phyloP scores from a whole-genome alignment of 2,797 vertebrate species.

The Esox masquinongy region DNA sequence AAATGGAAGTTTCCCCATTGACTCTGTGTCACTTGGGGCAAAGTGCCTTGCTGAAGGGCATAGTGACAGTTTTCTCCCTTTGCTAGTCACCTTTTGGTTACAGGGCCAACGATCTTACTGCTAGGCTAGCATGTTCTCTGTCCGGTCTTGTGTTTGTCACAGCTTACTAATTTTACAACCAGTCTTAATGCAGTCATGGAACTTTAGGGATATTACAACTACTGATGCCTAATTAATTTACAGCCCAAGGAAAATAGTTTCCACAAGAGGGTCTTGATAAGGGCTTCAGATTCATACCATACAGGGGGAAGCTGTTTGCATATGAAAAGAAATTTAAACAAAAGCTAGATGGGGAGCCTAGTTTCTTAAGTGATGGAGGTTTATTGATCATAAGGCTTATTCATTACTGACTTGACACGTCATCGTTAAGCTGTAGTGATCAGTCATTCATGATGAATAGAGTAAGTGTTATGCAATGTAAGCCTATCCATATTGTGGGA shows the following conservation, averaged over 20 bases:
- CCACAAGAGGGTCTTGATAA: not conserved
- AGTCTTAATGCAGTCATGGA: no score
- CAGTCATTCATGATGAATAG: constrained; percentile 30
- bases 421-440: constrained; percentile 38
- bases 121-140: not conserved
- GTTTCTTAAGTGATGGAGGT: constrained; percentile 47
- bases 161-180: no score
- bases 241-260: not conserved
- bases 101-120: no score
- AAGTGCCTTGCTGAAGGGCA: not conserved
- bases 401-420: constrained; percentile 1
- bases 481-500: not conserved
- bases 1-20: no score
- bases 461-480: constrained; percentile 7
- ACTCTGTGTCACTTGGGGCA: no score
- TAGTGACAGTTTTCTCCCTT: constrained; percentile 8
- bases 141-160: not conserved
- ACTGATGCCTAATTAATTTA: not conserved
- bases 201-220: no score
- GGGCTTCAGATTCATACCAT: not conserved
- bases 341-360: constrained; percentile 50
- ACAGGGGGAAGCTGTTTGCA: constrained; percentile 24
- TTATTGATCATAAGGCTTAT: constrained; percentile 50
- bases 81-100: no score
- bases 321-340: constrained; percentile 59